These are phyloP conservation scores for Mythimna pallens DNA, from an alignment of 2,888 invertebrate species.

Conservation along the genomic window DNA sequence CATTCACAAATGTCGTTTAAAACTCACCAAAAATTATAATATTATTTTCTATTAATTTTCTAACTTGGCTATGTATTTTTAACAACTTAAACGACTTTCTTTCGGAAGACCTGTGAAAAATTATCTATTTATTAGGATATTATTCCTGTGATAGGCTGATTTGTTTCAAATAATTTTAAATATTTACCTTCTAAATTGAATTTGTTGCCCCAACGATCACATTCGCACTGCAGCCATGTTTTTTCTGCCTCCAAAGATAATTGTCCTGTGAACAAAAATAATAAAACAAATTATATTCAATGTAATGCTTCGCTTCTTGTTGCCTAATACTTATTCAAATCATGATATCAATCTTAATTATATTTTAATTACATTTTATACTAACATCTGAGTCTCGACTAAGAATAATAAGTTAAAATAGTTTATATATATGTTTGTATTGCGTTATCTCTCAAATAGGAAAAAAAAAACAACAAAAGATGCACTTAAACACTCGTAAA, in stretches of 20 bases:
- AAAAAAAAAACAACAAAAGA: too few relatives aligned
- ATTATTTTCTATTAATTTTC: constrained; percentile 74
- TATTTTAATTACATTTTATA: constrained; percentile 9
- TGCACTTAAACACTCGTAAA: too few relatives aligned
- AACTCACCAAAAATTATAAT: constrained; percentile 82
- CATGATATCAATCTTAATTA: constrained; percentile 33
- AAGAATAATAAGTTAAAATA: too few relatives aligned
- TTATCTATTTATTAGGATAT: constrained; percentile 51
- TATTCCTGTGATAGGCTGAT: background rate
- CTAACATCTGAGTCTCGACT: background rate
- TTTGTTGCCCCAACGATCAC: constrained; percentile 96
- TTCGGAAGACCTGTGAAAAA: constrained; percentile 86
- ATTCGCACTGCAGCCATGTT: constrained; percentile 97
- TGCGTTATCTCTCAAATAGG: too few relatives aligned
- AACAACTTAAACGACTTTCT: constrained; percentile 84
- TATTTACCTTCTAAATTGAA: constrained; percentile 94
- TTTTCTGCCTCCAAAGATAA: constrained; percentile 96
- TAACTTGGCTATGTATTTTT: constrained; percentile 76
- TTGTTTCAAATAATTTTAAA: background rate
- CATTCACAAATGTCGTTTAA: constrained; percentile 47
- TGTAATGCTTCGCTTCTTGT: background rate
- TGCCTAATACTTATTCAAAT: constrained; percentile 13
- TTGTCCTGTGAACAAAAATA: constrained; percentile 91
- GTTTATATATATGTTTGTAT: too few relatives aligned
- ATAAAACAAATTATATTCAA: constrained; percentile 36